Conservation (phyloP, 2,113 vertebrate genomes). For the Oreotrochilus melanogaster region DNA sequence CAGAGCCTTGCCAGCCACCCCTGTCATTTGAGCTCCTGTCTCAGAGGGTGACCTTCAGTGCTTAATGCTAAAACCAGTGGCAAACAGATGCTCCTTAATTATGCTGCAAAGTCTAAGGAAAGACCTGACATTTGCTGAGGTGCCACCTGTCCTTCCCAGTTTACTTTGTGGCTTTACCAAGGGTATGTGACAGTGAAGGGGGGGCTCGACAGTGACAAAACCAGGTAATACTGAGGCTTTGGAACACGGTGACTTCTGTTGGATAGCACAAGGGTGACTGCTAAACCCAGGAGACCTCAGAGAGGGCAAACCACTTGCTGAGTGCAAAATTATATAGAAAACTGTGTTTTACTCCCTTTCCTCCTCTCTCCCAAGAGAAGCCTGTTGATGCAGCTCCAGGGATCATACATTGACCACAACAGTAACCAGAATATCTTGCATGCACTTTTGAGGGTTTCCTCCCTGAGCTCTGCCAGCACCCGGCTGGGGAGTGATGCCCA, state of each 20-base stretch:
- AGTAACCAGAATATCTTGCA: not conserved
- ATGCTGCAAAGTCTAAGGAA: not conserved
- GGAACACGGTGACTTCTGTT: not conserved
- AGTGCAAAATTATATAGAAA: not conserved
- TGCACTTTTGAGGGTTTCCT: not conserved
- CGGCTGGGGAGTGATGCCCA: not conserved
- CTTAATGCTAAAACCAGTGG: not conserved
- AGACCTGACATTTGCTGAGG: not conserved
- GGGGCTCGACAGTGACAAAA: not conserved
- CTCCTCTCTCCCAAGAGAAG: not conserved
- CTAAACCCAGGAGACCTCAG: not conserved
- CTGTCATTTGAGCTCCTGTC: not conserved
- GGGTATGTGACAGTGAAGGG: not conserved
- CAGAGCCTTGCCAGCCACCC: not conserved
- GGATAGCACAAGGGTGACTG: not conserved
- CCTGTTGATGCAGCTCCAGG: not conserved
- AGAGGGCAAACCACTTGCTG: not conserved
- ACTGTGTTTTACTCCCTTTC: not conserved
- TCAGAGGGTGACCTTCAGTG: constrained; percentile 12
- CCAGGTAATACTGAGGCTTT: not conserved
- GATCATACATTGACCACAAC: accelerated
- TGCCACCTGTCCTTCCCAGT: not conserved
- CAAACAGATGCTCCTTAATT: not conserved
- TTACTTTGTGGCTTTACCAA: not conserved
- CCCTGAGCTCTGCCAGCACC: not conserved